Base-by-base conservation (phyloP, 2,888 invertebrate genomes). In the Eupeodes latifasciatus region DNA sequence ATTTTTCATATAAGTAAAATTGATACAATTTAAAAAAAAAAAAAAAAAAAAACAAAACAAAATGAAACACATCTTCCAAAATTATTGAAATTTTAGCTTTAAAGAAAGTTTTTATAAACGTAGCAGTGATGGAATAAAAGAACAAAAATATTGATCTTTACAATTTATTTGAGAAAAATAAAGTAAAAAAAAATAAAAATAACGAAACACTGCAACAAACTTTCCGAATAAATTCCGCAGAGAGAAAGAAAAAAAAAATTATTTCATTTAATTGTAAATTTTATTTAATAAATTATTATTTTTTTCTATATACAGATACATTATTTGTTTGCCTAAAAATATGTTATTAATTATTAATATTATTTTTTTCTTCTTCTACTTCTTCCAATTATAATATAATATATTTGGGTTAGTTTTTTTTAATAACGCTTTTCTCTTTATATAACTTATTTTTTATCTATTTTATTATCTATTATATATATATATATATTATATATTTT, bases 401-500 rank as follows among this genome's bases (percentile, higher is more conserved):
- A 87, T 81, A 84, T 88, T 87, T 87, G 87, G 87, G 79, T 83
- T 80, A 87, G 80, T 87, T 87, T 87, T 40, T 40, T 40, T 27
- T 86, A 74, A 80, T 71, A 87, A 87, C 80, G 84, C 84, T 87
- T 85, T 88, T 88, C 81, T 85, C 81, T 88, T 88, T 88, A 85
- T 88, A 88, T 88, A 88, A 88, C 84, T 88, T 88, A 88, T 88
- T 88, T 88, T 88, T 88, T 88, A 85, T 85, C 85, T 88, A 85
- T 88, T 85, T 88, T 85, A 85, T 88, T 72, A 72, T 55, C 27
- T 55, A 69, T 69, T 62, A 27, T 27, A 51, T 61, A 69, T 19
- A 19, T 19, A 19, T 19, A 19, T 71, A 47, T 59, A 57, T 66
- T 88, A 88, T 84, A 88, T 88, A 88, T 84, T 81, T 88, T 88